phyloP scores from a whole-genome alignment of 2,113 vertebrate species.

The Gavia stellata region DNA sequence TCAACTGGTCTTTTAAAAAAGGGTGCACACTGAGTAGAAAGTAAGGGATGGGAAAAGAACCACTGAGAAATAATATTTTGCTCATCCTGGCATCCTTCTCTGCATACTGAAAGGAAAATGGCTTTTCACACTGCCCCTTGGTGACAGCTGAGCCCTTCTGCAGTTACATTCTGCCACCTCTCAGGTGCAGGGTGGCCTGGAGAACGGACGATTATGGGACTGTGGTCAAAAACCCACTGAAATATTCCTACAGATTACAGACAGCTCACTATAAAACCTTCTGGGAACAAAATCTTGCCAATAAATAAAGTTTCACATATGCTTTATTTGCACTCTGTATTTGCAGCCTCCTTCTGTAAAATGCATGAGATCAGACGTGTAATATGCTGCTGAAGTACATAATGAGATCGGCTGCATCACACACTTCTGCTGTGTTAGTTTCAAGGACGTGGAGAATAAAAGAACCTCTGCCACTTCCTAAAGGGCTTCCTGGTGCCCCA shows the following conservation, averaged over 20 bases:
- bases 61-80: background rate
- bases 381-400: background rate
- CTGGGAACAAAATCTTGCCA: background rate
- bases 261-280: background rate
- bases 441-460: background rate
- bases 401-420: background rate
- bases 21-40: background rate
- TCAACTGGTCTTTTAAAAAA: background rate
- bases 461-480: background rate
- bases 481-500: background rate
- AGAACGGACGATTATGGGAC: background rate
- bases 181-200: background rate
- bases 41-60: background rate
- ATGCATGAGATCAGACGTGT: background rate
- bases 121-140: background rate
- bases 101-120: background rate
- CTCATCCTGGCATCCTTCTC: background rate
- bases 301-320: background rate
- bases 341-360: slow-evolving; percentile 19
- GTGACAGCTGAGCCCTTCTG: background rate
- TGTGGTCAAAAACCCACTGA: background rate
- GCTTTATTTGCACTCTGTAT: background rate
- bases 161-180: background rate
- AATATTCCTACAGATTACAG: background rate
- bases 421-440: background rate